phyloP scores from a whole-genome alignment of 2,888 invertebrate species.

The Protophormia terraenovae region DNA sequence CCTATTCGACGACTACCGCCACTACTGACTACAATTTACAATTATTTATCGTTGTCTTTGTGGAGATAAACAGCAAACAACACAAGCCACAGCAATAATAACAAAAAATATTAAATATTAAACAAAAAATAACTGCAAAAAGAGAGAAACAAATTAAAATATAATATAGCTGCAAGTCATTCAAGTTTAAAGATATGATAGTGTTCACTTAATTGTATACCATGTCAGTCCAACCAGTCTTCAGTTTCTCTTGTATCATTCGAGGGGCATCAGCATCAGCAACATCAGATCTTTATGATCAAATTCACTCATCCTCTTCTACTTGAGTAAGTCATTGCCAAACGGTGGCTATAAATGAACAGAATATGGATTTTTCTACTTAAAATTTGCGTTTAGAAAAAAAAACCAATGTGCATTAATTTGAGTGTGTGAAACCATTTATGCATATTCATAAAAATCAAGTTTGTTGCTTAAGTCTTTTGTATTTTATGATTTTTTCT shows the following conservation, averaged over 20 bases:
- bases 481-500: conserved; percentile 4
- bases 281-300: conserved; percentile 7
- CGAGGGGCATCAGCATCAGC: neutral
- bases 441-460: conserved; percentile 40
- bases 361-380: conserved; percentile 17
- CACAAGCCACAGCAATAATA: neutral
- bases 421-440: neutral
- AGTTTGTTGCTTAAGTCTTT: conserved; percentile 61
- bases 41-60: conserved; percentile 30
- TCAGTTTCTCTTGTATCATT: conserved; percentile 6
- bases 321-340: conserved; percentile 56
- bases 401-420: neutral
- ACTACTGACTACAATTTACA: conserved; percentile 3
- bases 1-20: neutral
- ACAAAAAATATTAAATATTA: neutral
- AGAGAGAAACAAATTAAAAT: conserved; percentile 33
- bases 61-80: conserved; percentile 8
- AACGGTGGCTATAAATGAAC: conserved; percentile 49
- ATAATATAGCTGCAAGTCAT: conserved; percentile 67
- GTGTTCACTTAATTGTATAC: conserved; percentile 63
- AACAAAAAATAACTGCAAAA: neutral
- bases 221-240: conserved; percentile 51
- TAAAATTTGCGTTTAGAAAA: conserved; percentile 21
- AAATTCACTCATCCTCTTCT: conserved; percentile 38
- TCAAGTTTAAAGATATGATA: conserved; percentile 65